Base-by-base conservation (phyloP, 2,888 invertebrate genomes). In the Hyles lineata region DNA sequence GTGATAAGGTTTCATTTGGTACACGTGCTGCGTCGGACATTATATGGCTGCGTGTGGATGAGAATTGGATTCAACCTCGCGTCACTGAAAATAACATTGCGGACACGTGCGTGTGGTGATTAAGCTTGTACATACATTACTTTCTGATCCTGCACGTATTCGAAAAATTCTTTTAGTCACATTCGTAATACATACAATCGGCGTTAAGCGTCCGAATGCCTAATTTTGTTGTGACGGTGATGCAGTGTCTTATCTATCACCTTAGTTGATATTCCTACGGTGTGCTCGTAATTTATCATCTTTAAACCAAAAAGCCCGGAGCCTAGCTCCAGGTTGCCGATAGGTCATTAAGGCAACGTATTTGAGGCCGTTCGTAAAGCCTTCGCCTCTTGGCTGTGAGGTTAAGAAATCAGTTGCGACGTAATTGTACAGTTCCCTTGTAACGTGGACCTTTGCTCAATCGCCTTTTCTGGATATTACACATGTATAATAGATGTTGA, bases 41-140 rank as follows among this genome's bases (percentile, higher is more conserved):
- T 92, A 85, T 92, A 92, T 89, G 92, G 92, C 91, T 92, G 91
- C 92, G 83, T 84, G 78, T 81, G 83, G 82, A 84, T 87, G 85
- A 82, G 88, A 89, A 89, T 91, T 87, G 90, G 90, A 89, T 90
- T 91, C 86, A 82, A 85, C 83, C 77, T 80, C 84, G 83, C 88
- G 90, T 91, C 90, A 90, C 86, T 88, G 88, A 87, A 90, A 90
- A 90, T 90, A 89, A 88, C 89, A 85, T 83, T 83, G 75, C 75
- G 79, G 78, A 79, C 92, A 92, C 91, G 91, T 91, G 91, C 83
- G 83, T 80, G 80, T 77, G 80, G 82, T 85, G 86, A 87, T 89
- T 86, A 86, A 84, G 79, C 75, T 82, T 15, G 74, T 84, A 80
- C 82, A 77, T 83, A 82, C 77, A 80, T 83, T 85, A 81, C 83